Conservation (phyloP, 2,113 vertebrate species). For the Ptilorrhoa leucosticta region DNA sequence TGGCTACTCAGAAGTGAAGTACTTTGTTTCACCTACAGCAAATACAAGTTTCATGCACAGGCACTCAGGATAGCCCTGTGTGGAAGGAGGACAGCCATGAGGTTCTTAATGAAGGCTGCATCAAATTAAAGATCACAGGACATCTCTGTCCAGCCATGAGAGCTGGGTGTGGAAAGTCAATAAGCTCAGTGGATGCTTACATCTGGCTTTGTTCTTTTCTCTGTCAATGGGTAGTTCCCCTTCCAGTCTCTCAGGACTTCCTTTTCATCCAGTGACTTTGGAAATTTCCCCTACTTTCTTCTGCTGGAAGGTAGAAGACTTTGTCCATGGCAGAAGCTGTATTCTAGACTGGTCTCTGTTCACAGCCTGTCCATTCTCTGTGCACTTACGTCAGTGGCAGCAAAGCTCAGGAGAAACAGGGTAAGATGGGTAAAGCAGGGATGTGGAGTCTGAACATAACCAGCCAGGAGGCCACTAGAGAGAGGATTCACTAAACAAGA, state of each 20-base stretch:
- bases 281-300: background rate
- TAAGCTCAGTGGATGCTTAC: background rate
- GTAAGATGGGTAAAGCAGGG: background rate
- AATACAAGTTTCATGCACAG: background rate
- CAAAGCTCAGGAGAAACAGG: background rate
- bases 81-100: background rate
- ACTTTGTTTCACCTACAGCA: background rate
- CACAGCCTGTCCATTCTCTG: background rate
- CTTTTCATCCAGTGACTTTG: background rate
- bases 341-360: background rate
- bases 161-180: background rate
- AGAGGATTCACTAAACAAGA: background rate
- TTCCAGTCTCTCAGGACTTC: background rate
- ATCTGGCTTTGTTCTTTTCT: background rate
- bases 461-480: background rate
- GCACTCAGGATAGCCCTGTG: background rate
- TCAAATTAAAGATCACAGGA: background rate
- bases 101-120: background rate
- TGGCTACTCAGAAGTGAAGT: background rate
- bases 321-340: background rate
- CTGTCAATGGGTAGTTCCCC: background rate
- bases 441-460: background rate
- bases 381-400: background rate
- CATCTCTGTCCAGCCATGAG: background rate
- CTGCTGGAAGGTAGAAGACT: background rate